Evolutionary conservation across 2,797 vertebrate genomes (phyloP).

Genomic region (Pangasius krempfi): DNA sequence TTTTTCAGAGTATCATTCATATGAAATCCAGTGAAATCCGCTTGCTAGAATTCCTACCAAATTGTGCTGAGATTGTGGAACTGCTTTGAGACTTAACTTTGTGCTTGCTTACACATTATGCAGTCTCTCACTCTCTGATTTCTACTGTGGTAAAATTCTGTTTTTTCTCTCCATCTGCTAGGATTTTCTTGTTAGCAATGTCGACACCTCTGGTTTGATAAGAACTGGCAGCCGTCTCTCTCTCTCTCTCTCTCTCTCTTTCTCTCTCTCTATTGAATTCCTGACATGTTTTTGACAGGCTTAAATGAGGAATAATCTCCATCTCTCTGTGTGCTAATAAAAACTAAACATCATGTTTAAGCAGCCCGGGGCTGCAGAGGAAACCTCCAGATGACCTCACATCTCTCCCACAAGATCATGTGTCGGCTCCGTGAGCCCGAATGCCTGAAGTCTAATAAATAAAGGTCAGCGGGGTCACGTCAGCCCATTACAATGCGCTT

Average conservation of each 20-base stretch:
- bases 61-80: neutral
- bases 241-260: neutral
- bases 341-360: conserved; percentile 33
- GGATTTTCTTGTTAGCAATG: neutral
- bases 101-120: neutral
- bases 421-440: conserved; percentile 45
- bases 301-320: conserved; percentile 24
- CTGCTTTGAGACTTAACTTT: neutral
- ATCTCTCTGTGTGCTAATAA: conserved; percentile 31
- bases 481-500: conserved; percentile 42
- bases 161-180: neutral
- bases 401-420: conserved; percentile 25
- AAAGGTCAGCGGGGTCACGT: conserved; percentile 51
- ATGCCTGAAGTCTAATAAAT: conserved; percentile 53
- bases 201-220: neutral
- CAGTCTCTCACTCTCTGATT: neutral
- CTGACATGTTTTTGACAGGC: conserved; percentile 7
- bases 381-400: conserved; percentile 43
- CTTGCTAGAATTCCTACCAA: too few relatives aligned
- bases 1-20: neutral
- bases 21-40: neutral
- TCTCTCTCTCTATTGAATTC: neutral
- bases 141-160: neutral
- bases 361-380: neutral
- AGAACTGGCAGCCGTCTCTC: neutral